Evolutionary conservation across 2,797 vertebrate genomes (phyloP).

Genomic region (Columba guinea): DNA sequence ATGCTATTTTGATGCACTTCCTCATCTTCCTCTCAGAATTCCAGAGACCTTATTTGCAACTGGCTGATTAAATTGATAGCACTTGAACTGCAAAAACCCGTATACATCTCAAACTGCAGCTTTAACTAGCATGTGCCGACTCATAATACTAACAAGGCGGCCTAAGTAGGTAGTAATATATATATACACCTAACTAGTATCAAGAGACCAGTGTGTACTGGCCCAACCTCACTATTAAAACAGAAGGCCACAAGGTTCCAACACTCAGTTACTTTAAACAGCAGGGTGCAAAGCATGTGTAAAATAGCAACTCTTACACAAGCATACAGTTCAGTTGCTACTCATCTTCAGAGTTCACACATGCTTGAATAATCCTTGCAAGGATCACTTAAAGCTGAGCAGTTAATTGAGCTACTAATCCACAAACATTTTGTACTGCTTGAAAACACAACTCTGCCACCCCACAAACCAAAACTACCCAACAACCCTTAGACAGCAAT

Average conservation of each 20-base stretch:
- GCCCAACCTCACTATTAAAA: neutral
- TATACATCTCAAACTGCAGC: neutral
- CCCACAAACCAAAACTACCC: neutral
- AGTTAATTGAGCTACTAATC: neutral
- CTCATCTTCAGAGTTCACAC: neutral
- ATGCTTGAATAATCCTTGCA: neutral
- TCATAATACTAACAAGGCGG: neutral
- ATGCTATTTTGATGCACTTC: neutral
- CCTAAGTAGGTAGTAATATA: neutral
- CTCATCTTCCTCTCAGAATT: neutral
- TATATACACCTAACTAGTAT: neutral
- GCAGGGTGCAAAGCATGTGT: accelerated
- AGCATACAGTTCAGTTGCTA: neutral
- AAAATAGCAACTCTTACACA: neutral
- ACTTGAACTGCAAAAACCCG: neutral
- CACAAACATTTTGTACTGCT: neutral
- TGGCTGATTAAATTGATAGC: neutral
- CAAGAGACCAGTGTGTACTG: accelerated
- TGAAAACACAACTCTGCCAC: neutral
- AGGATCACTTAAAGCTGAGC: neutral
- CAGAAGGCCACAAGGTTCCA: neutral
- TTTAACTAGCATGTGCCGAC: neutral
- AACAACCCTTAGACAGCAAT: neutral
- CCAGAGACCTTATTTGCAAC: neutral
- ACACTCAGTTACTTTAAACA: neutral